These are phyloP conservation scores for Gortyna flavago DNA, from an alignment of 2,888 invertebrate species.

Conservation along the genomic window DNA sequence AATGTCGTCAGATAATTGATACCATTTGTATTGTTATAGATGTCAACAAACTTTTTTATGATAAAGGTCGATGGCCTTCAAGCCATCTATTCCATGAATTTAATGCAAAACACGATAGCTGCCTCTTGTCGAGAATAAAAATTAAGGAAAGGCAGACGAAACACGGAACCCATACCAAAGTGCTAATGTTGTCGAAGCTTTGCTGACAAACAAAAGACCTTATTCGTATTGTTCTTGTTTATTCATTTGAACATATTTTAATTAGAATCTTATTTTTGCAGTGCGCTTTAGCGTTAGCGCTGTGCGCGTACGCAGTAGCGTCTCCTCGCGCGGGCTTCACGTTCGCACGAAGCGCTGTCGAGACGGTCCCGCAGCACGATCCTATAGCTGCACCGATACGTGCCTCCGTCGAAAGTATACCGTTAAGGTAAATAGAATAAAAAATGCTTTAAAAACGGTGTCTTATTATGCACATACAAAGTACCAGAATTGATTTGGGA, in stretches of 20 bases:
- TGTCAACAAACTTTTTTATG: conserved; percentile 77
- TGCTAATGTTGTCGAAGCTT: neutral
- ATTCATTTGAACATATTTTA: conserved; percentile 12
- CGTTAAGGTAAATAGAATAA: conserved; percentile 82
- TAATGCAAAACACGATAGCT: conserved; percentile 77
- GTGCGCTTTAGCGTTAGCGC: conserved; percentile 75
- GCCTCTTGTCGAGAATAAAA: conserved; percentile 69
- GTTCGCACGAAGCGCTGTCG: conserved; percentile 82
- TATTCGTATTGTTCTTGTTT: neutral
- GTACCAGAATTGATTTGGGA: conserved; percentile 33
- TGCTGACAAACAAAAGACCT: conserved; percentile 4
- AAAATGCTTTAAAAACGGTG: conserved; percentile 33
- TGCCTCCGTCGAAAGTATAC: conserved; percentile 94
- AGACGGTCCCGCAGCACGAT: conserved; percentile 84
- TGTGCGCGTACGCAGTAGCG: conserved; percentile 76
- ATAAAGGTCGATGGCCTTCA: conserved; percentile 80
- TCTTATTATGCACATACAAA: conserved; percentile 47
- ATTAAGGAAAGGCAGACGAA: conserved; percentile 52
- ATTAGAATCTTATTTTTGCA: conserved; percentile 62
- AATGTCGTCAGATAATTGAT: conserved; percentile 80
- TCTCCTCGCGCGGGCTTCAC: conserved; percentile 78
- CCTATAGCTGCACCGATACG: conserved; percentile 91
- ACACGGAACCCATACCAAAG: conserved; percentile 17
- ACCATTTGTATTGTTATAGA: conserved; percentile 80
- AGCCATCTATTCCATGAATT: conserved; percentile 79